Evolutionary conservation across 2,113 vertebrate species (phyloP).

Genomic region (Micronycteris hirsuta): DNA sequence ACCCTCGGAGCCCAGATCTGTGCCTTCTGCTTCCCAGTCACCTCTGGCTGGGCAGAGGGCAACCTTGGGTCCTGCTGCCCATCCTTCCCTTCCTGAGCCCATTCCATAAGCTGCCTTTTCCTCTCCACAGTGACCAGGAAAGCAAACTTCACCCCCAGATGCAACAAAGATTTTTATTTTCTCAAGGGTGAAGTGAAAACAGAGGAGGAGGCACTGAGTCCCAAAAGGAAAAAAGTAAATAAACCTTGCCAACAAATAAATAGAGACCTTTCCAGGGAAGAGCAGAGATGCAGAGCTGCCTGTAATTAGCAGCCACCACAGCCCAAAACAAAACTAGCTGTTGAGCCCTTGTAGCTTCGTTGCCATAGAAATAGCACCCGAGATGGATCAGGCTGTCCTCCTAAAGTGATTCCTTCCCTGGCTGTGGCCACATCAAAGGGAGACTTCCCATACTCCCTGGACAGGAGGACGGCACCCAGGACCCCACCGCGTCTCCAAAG

Average conservation of each 20-base stretch:
- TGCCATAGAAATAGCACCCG: slow-evolving; percentile 14
- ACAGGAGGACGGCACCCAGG: background rate
- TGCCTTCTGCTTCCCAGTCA: background rate
- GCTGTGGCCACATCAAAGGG: slow-evolving; percentile 47
- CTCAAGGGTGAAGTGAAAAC: background rate
- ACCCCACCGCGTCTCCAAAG: background rate
- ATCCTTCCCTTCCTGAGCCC: background rate
- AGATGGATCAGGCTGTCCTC: background rate
- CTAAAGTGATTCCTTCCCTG: slow-evolving; percentile 16
- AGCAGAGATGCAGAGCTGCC: background rate
- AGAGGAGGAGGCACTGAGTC: background rate
- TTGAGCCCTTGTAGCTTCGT: background rate
- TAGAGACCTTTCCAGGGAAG: background rate
- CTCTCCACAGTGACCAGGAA: slow-evolving; percentile 22
- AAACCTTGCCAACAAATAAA: background rate
- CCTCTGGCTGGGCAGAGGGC: background rate
- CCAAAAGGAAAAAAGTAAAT: background rate
- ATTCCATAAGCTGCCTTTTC: background rate
- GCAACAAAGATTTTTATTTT: background rate
- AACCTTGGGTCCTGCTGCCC: background rate
- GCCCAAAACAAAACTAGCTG: slow-evolving; percentile 15
- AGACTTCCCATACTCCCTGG: no score
- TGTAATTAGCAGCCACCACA: slow-evolving; percentile 25
- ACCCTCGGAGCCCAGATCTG: background rate
- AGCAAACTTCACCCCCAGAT: background rate